Evolutionary conservation across 2,113 vertebrate genomes (phyloP), one percentile per base, ranked within the genome.

Genomic region (Podarcis cretensis): DNA sequence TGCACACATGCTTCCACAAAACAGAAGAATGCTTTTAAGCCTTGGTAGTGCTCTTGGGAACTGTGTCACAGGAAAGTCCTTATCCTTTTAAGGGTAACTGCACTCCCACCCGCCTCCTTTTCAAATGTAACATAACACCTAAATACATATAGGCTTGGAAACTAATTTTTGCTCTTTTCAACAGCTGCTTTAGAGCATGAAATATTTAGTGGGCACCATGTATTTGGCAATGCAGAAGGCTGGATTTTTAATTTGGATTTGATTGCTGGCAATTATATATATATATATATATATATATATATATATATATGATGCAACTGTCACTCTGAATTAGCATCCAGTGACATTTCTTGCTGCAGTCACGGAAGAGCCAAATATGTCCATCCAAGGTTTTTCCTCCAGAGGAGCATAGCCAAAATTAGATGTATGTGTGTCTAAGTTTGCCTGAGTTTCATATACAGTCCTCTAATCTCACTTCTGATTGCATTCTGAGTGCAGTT

Each of bases 11-110:
- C 91, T 93, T 94, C 89, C 84, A 94, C 71, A 10, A 73, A 94
- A 97, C 96, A 97, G 91, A 87, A 93, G 92, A 97, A 96, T 88
- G 96, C 95, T 97, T 96, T 97, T 97, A 96, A 94, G 91, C 95
- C 91, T 14, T 59, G 85, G 81, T 76, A 90, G 88, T 93, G 94
- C 97, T 96, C 96, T 96, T 95, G 97, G 92, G 97, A 97, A 93
- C 59, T 4, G 88, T 96, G 94, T 97, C 93, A 85, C 90, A 96
- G 95, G 96, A 96, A 96, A 97, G 96, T 93, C 96, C 94, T 96
- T 96, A 96, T 96, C 94, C 97, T 96, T 96, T 96, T 95, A 83
- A 96, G 96, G 91, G 94, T 95, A 81, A 86, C 94, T 95, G 94
- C 91, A 93, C 68, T 92, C 80, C 90, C 91, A 12, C 54, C 88